These are phyloP conservation scores for Plutomurus gul DNA, from an alignment of 1,140 invertebrate genomes.

Conservation along the genomic window DNA sequence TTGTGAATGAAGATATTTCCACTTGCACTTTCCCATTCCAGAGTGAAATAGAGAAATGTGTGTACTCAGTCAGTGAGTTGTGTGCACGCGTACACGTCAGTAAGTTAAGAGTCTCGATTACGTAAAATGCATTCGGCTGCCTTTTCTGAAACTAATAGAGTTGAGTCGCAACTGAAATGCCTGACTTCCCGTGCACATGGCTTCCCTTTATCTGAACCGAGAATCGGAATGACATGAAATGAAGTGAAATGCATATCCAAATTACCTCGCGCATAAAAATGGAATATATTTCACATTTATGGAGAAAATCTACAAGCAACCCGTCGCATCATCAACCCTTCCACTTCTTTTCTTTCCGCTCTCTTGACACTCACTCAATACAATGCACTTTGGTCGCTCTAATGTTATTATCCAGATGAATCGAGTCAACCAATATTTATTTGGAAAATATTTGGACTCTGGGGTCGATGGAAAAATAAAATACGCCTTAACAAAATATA, in stretches of 20 bases:
- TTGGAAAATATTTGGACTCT: too few relatives aligned
- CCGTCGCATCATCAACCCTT: background rate
- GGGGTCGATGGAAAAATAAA: too few relatives aligned
- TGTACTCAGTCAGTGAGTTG: too few relatives aligned
- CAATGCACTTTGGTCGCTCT: too few relatives aligned
- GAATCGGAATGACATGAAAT: slow-evolving; percentile 19
- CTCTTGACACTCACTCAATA: too few relatives aligned
- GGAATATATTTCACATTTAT: slow-evolving; percentile 26
- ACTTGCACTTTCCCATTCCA: background rate
- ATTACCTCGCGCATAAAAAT: slow-evolving; percentile 20
- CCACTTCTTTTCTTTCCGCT: too few relatives aligned
- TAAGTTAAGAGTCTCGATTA: too few relatives aligned
- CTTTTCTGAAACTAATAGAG: background rate
- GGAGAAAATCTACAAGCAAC: background rate
- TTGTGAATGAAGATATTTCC: background rate
- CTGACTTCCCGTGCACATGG: background rate
- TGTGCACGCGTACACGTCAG: too few relatives aligned
- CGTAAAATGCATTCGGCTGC: too few relatives aligned
- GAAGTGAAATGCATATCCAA: slow-evolving; percentile 29
- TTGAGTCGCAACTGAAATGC: background rate
- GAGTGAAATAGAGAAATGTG: background rate
- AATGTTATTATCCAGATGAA: too few relatives aligned
- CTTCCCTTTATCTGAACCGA: background rate
- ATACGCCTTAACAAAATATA: too few relatives aligned
- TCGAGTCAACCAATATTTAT: too few relatives aligned